Base-by-base conservation (phyloP, 2,888 invertebrate genomes). In the Tinea trinotella region DNA sequence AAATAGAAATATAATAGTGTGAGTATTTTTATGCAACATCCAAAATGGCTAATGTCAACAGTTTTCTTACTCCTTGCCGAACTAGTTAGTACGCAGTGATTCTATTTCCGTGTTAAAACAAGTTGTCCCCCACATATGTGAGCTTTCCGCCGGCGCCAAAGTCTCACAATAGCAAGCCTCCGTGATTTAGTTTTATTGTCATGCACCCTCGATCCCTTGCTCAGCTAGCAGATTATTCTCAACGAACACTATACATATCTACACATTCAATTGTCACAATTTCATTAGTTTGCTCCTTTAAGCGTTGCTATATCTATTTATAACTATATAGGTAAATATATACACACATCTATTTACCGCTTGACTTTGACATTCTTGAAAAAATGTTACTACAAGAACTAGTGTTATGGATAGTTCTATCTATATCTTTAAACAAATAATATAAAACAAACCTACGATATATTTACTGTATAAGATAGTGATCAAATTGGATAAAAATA, bases 181-280 rank as follows among this genome's bases (percentile, higher is more conserved):
- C 65, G 78, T 83, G 83, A 84, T 84, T 83, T 84, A 84, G 76
- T 80, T 84, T 84, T 83, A 84, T 83, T 84, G 78, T 83, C 74
- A 76, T 82, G 74, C 82, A 79, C 82, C 84, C 83, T 74, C 72
- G 62, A 65, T 68, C 68, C 68, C 61, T 62, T 63, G 57, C 61
- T 65, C 68, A 52, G 52, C 52, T 35, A 15, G 10, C 52, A 18
- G 52, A 52, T 52, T 35, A 52, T 52, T 52, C 52, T 34, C 52
- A 18, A 34, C 40, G 13, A 15, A 40, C 40, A 40, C 5, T 48
- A 18, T 19, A 48, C 48, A 48, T 48, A 48, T 19, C 19, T 20
- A 48, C 19, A 18, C 48, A 7, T 48, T 19, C 5, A 48, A 18
- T 48, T 40, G 40, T 40, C 40, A 40, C 40, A 40, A 40, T 15